Conservation (phyloP, 2,888 invertebrate species). For the Geotrupes spiniger region DNA sequence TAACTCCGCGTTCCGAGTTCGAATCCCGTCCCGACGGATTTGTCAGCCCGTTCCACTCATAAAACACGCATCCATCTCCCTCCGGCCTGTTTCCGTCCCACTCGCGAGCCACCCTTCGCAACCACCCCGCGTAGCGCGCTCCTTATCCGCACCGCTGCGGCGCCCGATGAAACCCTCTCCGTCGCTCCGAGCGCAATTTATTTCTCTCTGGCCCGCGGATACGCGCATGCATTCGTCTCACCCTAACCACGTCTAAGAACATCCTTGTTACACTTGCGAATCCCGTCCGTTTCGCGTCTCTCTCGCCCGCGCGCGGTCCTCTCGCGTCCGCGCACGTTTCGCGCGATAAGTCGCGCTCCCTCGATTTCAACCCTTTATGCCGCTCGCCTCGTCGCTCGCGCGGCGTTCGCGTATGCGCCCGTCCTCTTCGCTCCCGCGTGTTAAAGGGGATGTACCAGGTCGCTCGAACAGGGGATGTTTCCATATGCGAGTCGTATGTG, state of each 20-base stretch:
- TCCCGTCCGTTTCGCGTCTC: constrained; percentile 25
- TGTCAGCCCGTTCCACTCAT: constrained; percentile 34
- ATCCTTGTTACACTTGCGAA: neutral
- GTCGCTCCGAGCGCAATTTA: constrained; percentile 28
- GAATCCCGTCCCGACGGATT: constrained; percentile 34
- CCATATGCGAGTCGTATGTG: constrained; percentile 26
- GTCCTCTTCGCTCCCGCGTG: constrained; percentile 22
- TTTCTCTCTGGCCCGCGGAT: constrained; percentile 17
- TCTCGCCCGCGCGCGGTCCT: constrained; percentile 25
- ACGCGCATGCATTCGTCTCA: constrained; percentile 2
- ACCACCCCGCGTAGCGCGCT: constrained; percentile 8
- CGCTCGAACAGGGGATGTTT: constrained; percentile 25
- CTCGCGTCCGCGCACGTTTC: constrained; percentile 4
- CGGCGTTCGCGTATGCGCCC: constrained; percentile 26
- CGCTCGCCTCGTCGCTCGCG: constrained; percentile 22
- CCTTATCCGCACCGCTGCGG: constrained; percentile 24
- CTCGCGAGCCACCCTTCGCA: constrained; percentile 10
- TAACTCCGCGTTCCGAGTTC: constrained; percentile 28
- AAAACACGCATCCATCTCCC: constrained; percentile 29
- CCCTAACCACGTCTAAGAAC: neutral
- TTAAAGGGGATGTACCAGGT: constrained; percentile 35
- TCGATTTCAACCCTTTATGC: constrained; percentile 34
- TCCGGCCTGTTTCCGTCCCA: constrained; percentile 13
- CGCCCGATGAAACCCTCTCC: constrained; percentile 38
- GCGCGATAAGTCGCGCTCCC: constrained; percentile 22